These are phyloP conservation scores for Falco concolor DNA, from an alignment of 2,797 vertebrate genomes.

Conservation along the genomic window DNA sequence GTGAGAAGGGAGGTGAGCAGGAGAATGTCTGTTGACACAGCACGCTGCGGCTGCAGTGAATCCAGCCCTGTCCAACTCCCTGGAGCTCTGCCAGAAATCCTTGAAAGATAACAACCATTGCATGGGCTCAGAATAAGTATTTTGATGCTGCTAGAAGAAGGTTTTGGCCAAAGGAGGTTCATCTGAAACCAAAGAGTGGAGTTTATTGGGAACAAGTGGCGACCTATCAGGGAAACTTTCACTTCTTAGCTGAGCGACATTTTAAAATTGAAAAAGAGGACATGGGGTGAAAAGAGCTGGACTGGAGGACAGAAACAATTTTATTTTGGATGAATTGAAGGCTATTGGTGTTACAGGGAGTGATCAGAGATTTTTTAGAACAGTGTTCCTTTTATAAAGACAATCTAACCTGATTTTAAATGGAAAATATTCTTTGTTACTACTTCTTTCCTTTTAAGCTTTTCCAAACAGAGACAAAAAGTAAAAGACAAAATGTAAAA, in stretches of 20 bases:
- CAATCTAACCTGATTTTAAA: neutral
- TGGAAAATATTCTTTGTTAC: neutral
- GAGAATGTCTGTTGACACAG: rapidly evolving
- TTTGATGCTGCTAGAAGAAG: neutral
- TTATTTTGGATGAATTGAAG: neutral
- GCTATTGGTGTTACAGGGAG: neutral
- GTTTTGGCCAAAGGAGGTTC: neutral
- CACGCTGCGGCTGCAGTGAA: neutral
- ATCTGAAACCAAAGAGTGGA: neutral
- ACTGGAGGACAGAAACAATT: neutral
- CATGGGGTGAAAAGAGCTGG: neutral
- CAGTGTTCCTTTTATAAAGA: neutral
- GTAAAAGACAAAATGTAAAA: neutral
- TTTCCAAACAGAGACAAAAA: neutral
- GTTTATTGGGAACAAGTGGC: neutral
- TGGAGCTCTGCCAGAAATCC: neutral
- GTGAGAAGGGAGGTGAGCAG: neutral
- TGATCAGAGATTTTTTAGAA: neutral
- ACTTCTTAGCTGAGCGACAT: neutral
- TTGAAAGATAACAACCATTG: neutral
- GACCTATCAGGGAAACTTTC: rapidly evolving
- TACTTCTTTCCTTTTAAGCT: neutral
- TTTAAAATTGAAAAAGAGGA: neutral
- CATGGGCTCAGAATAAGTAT: neutral
- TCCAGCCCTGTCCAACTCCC: neutral